Evolutionary conservation across 2,113 vertebrate genomes (phyloP).

Genomic region (Nestor notabilis): DNA sequence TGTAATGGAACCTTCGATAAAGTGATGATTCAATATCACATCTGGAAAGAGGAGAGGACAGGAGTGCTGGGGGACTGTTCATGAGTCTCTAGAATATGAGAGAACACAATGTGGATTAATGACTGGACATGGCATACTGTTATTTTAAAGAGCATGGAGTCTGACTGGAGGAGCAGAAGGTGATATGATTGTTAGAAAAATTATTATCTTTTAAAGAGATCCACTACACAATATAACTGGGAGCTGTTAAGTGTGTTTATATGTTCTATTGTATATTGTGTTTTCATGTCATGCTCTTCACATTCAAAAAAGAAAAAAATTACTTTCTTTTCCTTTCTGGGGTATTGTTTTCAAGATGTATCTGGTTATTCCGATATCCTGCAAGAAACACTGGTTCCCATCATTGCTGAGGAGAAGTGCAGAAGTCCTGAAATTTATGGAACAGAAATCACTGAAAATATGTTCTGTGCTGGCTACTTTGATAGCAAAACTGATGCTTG

Average conservation of each 20-base stretch:
- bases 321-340: not conserved
- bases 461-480: slow-evolving; percentile 90
- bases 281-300: not conserved
- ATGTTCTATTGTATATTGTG: not conserved
- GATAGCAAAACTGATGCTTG: slow-evolving; percentile 86
- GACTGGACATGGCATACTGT: not conserved
- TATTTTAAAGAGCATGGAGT: not conserved
- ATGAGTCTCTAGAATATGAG: not conserved
- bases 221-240: not conserved
- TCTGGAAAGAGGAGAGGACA: not conserved
- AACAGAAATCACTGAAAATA: slow-evolving; percentile 83
- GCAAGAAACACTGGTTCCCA: slow-evolving; percentile 82
- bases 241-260: not conserved
- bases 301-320: not conserved
- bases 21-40: not conserved
- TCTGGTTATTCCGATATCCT: slow-evolving; percentile 77
- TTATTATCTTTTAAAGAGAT: not conserved
- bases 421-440: slow-evolving; percentile 86
- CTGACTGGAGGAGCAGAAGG: not conserved
- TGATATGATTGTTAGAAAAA: not conserved
- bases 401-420: slow-evolving; percentile 82
- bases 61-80: not conserved
- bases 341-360: slow-evolving; percentile 65
- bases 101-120: not conserved
- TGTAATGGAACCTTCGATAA: not conserved